These are phyloP conservation scores for Daphoenositta chrysoptera DNA, from an alignment of 2,113 vertebrate species.

Conservation along the genomic window DNA sequence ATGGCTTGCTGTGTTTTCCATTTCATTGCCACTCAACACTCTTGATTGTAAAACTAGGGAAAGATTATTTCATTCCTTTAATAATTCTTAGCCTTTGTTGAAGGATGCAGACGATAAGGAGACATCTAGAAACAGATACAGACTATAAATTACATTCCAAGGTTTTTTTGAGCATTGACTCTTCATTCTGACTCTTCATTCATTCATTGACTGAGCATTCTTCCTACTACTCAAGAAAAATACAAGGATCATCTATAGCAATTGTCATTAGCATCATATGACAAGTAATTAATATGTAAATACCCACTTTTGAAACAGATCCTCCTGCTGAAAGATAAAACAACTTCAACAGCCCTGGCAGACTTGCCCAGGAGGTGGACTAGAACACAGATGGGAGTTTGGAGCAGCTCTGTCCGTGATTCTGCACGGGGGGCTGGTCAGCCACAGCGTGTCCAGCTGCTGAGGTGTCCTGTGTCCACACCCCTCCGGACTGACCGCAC, in stretches of 20 bases:
- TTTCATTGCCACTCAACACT: background rate
- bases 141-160: background rate
- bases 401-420: fast-evolving
- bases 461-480: background rate
- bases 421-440: background rate
- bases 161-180: background rate
- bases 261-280: background rate
- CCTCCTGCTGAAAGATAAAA: background rate
- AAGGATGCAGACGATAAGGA: background rate
- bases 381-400: background rate
- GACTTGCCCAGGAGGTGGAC: background rate
- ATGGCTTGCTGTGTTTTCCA: background rate
- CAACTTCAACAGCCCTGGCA: background rate
- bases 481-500: background rate
- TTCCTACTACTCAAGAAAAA: background rate
- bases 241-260: background rate
- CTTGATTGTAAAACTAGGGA: background rate
- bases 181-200: too few species aligned
- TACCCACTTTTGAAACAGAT: background rate
- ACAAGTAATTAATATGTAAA: background rate
- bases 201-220: too few species aligned
- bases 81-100: background rate
- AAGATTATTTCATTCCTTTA: background rate
- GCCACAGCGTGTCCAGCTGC: background rate
- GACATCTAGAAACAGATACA: background rate